Evolutionary conservation across 2,888 invertebrate species (phyloP).

Genomic region (Philonicus albiceps): DNA sequence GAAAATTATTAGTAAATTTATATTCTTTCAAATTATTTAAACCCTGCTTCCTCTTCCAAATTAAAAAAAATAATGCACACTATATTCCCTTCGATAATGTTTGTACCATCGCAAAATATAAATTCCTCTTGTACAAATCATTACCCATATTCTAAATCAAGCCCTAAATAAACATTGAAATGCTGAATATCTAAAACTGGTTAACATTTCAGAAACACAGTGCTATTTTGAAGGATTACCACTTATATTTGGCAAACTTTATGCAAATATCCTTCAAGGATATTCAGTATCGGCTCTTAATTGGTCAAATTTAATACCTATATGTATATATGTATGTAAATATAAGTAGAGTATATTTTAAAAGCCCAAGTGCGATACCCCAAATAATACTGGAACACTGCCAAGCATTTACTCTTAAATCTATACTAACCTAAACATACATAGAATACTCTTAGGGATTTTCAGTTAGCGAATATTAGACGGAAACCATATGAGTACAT

Average conservation of each 20-base stretch:
- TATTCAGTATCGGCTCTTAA: neutral
- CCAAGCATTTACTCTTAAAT: neutral
- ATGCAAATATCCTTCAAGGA: neutral
- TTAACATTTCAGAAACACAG: neutral
- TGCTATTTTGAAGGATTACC: neutral
- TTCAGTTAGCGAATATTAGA: neutral
- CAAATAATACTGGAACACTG: neutral
- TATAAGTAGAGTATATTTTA: neutral
- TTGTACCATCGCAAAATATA: neutral
- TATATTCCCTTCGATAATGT: neutral
- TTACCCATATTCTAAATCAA: neutral
- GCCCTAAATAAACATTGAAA: neutral
- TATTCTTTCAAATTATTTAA: too few species aligned
- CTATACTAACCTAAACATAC: neutral
- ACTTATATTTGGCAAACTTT: neutral
- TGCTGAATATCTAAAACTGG: neutral
- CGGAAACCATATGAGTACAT: neutral
- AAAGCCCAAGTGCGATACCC: neutral
- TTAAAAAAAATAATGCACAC: too few species aligned
- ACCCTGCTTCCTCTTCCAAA: too few species aligned
- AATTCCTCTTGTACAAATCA: neutral
- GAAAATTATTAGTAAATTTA: too few species aligned
- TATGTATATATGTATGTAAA: neutral
- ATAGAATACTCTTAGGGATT: neutral
- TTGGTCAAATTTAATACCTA: neutral